Evolutionary conservation across 2,797 vertebrate species (phyloP).

Genomic region (Smutsia temminckii): DNA sequence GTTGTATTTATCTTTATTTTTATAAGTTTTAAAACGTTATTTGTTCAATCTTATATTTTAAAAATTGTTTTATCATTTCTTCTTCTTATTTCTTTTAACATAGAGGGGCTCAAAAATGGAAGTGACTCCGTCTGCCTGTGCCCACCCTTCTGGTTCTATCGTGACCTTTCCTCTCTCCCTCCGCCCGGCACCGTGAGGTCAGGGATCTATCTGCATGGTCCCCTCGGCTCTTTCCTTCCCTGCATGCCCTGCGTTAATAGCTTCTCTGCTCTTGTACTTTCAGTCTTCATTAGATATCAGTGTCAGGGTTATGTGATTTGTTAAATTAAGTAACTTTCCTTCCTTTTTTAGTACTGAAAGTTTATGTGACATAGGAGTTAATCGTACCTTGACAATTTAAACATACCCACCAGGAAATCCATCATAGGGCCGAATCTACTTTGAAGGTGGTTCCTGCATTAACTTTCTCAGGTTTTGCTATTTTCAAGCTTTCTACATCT

Average conservation of each 20-base stretch:
- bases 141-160: not conserved
- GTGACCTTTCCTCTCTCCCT: not conserved
- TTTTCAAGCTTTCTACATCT: not conserved
- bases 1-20: not conserved
- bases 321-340: not conserved
- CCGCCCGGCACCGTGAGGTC: no score
- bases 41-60: not conserved
- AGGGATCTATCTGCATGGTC: rapidly evolving
- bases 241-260: rapidly evolving
- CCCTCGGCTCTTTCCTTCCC: no score
- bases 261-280: not conserved
- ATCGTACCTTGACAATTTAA: not conserved
- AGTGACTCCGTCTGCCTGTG: not conserved
- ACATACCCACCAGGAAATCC: not conserved
- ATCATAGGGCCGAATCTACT: not conserved
- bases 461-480: not conserved
- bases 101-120: not conserved
- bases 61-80: not conserved
- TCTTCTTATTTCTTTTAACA: not conserved
- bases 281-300: not conserved
- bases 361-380: not conserved
- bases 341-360: not conserved
- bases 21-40: not conserved
- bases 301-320: not conserved
- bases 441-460: not conserved